Evolutionary conservation across 2,888 invertebrate genomes (phyloP).

Genomic region (Rhingia campestris): DNA sequence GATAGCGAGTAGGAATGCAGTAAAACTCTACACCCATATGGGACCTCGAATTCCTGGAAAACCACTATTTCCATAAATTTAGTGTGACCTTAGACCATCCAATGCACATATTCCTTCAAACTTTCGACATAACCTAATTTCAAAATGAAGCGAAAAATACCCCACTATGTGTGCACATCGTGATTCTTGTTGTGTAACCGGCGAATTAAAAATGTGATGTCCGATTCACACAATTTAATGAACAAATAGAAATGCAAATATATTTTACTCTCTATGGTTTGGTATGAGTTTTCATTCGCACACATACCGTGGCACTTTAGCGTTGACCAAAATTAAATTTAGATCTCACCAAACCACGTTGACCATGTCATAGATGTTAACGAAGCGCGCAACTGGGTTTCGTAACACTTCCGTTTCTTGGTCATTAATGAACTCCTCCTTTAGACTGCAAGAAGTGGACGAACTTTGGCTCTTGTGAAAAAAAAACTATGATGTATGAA

Average conservation of each 20-base stretch:
- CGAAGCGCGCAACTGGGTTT: constrained; percentile 21
- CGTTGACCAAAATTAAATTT: constrained; percentile 26
- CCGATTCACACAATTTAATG: constrained; percentile 43
- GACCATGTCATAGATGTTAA: constrained; percentile 43
- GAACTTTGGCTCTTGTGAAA: neutral
- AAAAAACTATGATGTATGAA: neutral
- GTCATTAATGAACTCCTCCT: constrained; percentile 2
- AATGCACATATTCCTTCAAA: constrained; percentile 47
- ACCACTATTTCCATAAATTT: neutral
- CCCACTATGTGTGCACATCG: constrained; percentile 13
- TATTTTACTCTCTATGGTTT: constrained; percentile 5
- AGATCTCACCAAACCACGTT: neutral
- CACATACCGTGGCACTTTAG: constrained; percentile 2
- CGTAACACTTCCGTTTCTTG: constrained; percentile 38
- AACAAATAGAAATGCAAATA: constrained; percentile 64
- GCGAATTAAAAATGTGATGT: constrained; percentile 20
- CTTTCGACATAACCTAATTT: constrained; percentile 57
- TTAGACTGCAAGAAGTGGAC: neutral
- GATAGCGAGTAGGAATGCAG: constrained; percentile 13
- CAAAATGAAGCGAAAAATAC: constrained; percentile 44
- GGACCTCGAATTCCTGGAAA: constrained; percentile 1
- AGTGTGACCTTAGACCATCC: constrained; percentile 53
- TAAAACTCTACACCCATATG: constrained; percentile 30
- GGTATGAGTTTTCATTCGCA: neutral
- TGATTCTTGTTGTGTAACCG: constrained; percentile 53